Evolutionary conservation across 2,797 vertebrate genomes (phyloP), one percentile per base, ranked within the genome.

Genomic region (Chanos chanos): DNA sequence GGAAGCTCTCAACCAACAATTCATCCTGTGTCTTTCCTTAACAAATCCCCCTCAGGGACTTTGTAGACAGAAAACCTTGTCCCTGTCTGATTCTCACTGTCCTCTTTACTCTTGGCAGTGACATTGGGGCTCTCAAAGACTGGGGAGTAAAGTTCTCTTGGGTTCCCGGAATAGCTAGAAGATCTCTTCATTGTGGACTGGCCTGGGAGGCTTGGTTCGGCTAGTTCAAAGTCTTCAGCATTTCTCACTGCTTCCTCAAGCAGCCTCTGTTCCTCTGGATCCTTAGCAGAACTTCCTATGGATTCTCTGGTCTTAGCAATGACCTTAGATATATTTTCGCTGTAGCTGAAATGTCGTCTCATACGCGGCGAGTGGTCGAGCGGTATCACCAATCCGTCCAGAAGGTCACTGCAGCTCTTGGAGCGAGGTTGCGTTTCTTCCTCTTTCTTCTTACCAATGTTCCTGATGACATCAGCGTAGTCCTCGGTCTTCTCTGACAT

Each of bases 381-480:
- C 4, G 72, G 86, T 7, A 92, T 85, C 66, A 81, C 72, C 7
- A 81, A 81, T 28, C 25, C 43, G 0, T 80, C 66, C 25, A 87
- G 45, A 34, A 85, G 79, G 68, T 89, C 83, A 1, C 68, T 84
- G 58, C 85, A 79, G 77, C 87, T 85, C 71, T 84, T 78, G 1
- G 89, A 90, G 33, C 89, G 86, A 8, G 81, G 82, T 15, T 68
- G 55, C 40, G 64, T 77, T 0, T 82, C 75, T 3, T 62, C 50
- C 1, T 67, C 45, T 49, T 72, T 5, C 47, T 45, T 76, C 3
- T 16, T 72, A 28, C 92, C 94, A 0, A 99, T 99, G 75, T 90
- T 85, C 62, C 92, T 93, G 80, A 99, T 97, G 64, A 96, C 82
- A 5, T 96, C 95, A 24, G 91, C 94, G 81, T 98, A 98, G 48